Conservation (phyloP, 2,888 invertebrate genomes). For the Parnassius glacialis region DNA sequence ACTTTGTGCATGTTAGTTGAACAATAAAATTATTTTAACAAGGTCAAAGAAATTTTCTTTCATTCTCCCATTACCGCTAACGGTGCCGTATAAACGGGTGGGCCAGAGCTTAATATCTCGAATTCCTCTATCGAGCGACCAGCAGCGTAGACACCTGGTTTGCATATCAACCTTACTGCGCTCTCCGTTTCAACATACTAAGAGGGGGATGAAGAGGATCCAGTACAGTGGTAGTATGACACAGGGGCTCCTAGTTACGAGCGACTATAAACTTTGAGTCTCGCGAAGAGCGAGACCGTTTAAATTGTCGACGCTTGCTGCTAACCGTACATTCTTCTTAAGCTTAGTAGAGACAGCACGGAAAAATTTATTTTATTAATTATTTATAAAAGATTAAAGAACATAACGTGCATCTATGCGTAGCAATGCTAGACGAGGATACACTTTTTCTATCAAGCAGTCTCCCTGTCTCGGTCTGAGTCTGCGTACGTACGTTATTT, state of each 20-base stretch:
- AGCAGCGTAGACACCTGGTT: conserved; percentile 40
- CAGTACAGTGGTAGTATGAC: conserved; percentile 47
- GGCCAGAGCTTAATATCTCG: conserved; percentile 71
- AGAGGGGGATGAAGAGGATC: conserved; percentile 42
- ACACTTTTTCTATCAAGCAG: too few relatives aligned
- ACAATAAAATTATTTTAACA: conserved; percentile 29
- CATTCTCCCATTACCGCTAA: conserved; percentile 62
- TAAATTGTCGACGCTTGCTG: conserved; percentile 73
- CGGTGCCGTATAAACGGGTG: conserved; percentile 62
- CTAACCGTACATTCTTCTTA: conserved; percentile 71
- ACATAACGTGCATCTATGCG: too few relatives aligned
- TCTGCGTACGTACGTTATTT: too few relatives aligned
- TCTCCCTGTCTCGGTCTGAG: too few relatives aligned
- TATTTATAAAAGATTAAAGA: too few relatives aligned
- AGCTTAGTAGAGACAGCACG: conserved; percentile 54
- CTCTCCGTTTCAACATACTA: conserved; percentile 32
- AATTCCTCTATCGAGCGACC: conserved; percentile 62
- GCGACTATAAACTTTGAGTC: conserved; percentile 73
- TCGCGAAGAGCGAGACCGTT: conserved; percentile 72
- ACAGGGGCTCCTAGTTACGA: conserved; percentile 66
- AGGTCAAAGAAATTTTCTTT: conserved; percentile 59
- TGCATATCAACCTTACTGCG: conserved; percentile 25
- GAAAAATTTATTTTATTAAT: not conserved
- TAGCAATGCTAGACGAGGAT: too few relatives aligned
- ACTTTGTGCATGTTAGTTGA: not conserved